Conservation (phyloP, 2,797 vertebrate genomes). For the Cossypha niveicapilla region DNA sequence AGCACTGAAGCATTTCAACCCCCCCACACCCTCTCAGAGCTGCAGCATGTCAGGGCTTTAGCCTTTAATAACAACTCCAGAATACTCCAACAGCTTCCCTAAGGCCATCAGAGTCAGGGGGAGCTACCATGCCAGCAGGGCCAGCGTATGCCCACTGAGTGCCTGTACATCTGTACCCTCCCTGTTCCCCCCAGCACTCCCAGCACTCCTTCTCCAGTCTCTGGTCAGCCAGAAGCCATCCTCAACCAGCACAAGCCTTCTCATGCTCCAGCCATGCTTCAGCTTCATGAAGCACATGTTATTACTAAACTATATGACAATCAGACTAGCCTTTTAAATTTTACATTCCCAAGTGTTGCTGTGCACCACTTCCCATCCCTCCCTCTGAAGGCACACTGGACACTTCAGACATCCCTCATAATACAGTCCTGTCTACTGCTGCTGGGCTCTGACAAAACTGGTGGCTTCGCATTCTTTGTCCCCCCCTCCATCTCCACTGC, state of each 20-base stretch:
- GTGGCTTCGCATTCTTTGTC: not conserved
- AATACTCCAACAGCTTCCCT: not conserved
- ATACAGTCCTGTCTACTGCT: not conserved
- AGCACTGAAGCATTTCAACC: not conserved
- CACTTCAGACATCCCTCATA: not conserved
- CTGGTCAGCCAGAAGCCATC: not conserved
- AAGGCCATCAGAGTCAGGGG: not conserved
- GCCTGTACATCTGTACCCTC: not conserved
- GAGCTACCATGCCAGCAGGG: rapidly evolving
- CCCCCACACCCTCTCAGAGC: not conserved
- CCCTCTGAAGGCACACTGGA: not conserved
- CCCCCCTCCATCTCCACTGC: not conserved
- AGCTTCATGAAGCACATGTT: not conserved
- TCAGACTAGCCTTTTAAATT: not conserved
- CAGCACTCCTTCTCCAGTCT: not conserved
- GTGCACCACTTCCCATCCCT: not conserved
- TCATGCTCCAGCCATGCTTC: not conserved
- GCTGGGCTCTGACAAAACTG: not conserved
- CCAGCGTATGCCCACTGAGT: not conserved
- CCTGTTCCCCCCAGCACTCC: rapidly evolving
- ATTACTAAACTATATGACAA: rapidly evolving
- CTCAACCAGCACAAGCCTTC: not conserved
- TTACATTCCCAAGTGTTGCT: not conserved
- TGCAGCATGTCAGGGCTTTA: not conserved
- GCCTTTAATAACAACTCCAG: not conserved